A percentile compares a stretch with the other conserved stretches of the same genome.
Conservation (phyloP, 2,797 vertebrate species). For the Eleutherodactylus coqui region DNA sequence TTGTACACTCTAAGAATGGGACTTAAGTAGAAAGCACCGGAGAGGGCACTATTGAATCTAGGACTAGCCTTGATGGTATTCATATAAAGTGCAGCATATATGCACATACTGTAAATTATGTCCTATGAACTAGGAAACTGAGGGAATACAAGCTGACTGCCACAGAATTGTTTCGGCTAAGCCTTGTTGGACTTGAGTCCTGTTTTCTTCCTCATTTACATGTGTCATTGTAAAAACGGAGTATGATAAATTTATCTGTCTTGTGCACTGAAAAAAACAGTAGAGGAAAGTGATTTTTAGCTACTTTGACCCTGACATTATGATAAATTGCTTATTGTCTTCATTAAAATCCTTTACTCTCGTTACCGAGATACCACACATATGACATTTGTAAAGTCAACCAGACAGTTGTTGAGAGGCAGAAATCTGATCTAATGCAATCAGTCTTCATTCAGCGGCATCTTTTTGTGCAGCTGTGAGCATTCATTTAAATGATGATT, state of each 20-base stretch:
- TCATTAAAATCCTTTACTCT: slow-evolving; percentile 59
- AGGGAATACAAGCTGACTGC: not conserved
- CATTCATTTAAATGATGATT: slow-evolving; percentile 64
- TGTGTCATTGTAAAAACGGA: slow-evolving; percentile 29
- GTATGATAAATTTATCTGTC: slow-evolving; percentile 38
- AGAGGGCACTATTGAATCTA: not conserved
- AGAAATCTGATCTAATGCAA: slow-evolving; percentile 61
- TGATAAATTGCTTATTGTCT: slow-evolving; percentile 54
- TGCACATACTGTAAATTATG: not conserved
- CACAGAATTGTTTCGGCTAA: not conserved
- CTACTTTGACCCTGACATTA: slow-evolving; percentile 43
- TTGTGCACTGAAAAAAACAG: slow-evolving; percentile 17
- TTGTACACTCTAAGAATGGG: not conserved
- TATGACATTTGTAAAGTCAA: slow-evolving; percentile 63
- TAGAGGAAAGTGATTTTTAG: slow-evolving; percentile 43
- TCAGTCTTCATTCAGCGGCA: slow-evolving; percentile 63
- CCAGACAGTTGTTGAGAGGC: slow-evolving; percentile 61
- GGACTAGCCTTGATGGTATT: not conserved
- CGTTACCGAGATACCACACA: slow-evolving; percentile 58
- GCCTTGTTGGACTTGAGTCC: not conserved
- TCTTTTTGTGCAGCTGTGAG: slow-evolving; percentile 63
- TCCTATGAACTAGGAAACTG: not conserved
- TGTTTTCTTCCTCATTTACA: slow-evolving; percentile 1
- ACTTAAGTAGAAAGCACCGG: not conserved
- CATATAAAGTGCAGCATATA: not conserved